A percentile compares a stretch with the other conserved stretches of the same genome.
phyloP scores from a whole-genome alignment of 2,797 vertebrate genomes.

The Sebastiscus albofasciatus region DNA sequence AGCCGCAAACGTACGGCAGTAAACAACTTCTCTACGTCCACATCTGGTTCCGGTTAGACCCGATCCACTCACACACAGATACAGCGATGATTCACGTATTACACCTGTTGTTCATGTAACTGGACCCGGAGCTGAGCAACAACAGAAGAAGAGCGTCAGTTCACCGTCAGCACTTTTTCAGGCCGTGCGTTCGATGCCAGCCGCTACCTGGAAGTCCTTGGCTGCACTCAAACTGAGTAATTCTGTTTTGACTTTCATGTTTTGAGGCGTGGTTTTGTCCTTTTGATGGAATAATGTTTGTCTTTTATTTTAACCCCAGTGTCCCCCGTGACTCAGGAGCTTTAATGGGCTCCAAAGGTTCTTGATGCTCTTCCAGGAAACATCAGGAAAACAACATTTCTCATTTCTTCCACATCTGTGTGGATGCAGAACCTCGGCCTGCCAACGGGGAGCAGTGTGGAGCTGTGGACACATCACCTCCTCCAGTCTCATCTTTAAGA shows the following conservation, averaged over 20 bases:
- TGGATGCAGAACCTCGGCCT: not conserved
- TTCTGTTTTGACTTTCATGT: not conserved
- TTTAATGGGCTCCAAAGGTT: slow-evolving; percentile 18
- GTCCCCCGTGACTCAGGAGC: slow-evolving; percentile 30
- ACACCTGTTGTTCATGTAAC: slow-evolving; percentile 53
- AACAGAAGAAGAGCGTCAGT: not conserved
- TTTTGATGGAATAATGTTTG: slow-evolving; percentile 19
- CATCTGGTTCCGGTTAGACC: slow-evolving; percentile 80
- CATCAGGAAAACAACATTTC: slow-evolving; percentile 38
- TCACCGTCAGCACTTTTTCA: slow-evolving; percentile 25
- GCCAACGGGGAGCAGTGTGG: slow-evolving; percentile 46
- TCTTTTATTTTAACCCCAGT: not conserved
- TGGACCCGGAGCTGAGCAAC: not conserved
- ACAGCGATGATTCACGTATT: slow-evolving; percentile 32
- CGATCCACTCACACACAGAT: slow-evolving; percentile 67
- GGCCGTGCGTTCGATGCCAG: not conserved
- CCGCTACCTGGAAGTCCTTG: slow-evolving; percentile 53
- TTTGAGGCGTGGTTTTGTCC: slow-evolving; percentile 7
- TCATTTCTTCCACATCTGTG: slow-evolving; percentile 15
- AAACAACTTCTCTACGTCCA: slow-evolving; percentile 72
- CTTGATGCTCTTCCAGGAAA: slow-evolving; percentile 58
- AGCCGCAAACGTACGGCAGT: slow-evolving; percentile 39
- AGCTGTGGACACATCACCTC: not conserved
- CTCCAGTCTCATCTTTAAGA: not conserved
- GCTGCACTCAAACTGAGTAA: not conserved